phyloP scores from a whole-genome alignment of 2,888 invertebrate species.

The Cheilosia scutellata region DNA sequence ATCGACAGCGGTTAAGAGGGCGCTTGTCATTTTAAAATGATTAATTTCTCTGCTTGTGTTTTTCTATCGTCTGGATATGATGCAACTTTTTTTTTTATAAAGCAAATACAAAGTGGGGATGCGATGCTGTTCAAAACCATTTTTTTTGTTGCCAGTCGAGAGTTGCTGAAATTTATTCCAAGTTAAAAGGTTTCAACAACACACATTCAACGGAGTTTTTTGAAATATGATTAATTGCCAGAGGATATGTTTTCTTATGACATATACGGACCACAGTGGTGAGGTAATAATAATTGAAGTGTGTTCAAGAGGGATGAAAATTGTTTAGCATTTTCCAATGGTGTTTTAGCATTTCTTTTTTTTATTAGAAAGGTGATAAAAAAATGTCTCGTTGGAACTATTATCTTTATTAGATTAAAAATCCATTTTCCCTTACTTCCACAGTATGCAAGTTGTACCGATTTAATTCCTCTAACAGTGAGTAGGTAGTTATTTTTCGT shows the following conservation, averaged over 20 bases:
- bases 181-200: constrained; percentile 64
- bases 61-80: constrained; percentile 56
- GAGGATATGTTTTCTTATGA: neutral
- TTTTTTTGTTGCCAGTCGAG: constrained; percentile 6
- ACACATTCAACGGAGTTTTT: constrained; percentile 45
- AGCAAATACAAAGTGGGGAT: constrained; percentile 1
- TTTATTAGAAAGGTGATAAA: too few relatives aligned
- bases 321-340: too few relatives aligned
- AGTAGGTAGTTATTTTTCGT: too few relatives aligned
- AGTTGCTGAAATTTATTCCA: constrained; percentile 57
- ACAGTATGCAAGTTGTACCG: too few relatives aligned
- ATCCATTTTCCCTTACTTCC: too few relatives aligned
- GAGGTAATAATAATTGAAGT: constrained; percentile 27
- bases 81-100: constrained; percentile 33
- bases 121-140: neutral
- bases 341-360: too few relatives aligned
- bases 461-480: too few relatives aligned
- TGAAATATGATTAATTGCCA: constrained; percentile 69
- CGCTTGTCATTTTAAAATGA: constrained; percentile 74
- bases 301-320: too few relatives aligned
- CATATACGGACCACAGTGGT: neutral
- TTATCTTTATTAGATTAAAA: too few relatives aligned
- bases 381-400: too few relatives aligned
- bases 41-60: constrained; percentile 60
- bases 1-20: constrained; percentile 69